Base-by-base conservation (phyloP, 2,888 invertebrate species). In the Steromphala cineraria region DNA sequence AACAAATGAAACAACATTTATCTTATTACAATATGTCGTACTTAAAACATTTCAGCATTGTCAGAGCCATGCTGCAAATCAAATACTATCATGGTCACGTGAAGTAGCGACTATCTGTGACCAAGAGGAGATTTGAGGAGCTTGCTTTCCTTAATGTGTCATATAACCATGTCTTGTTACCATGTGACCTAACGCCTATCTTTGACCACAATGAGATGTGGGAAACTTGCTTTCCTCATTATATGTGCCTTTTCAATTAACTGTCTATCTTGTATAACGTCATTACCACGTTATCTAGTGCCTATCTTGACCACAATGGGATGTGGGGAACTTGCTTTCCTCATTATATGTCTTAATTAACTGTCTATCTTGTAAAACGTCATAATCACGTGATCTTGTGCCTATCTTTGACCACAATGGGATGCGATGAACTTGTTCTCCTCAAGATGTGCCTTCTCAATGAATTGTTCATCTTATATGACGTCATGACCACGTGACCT, bases 321-420 rank as follows among this genome's bases (percentile, higher is more conserved):
- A 7, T 78, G 79, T 5, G 79, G 77, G 0, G 36, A 17, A 7
- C 82, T 78, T 62, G 85, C 81, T 46, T 82, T 82, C 75, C 67
- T 82, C 52, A 77, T 81, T 79, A 83, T 81, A 56, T 87, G 84
- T 1, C 80, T 67, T 15, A 81, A 76, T 17, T 87, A 80, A n/a
- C 83, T 36, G 36, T 36, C 36, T 36, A 7, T 4, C 2, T 2
- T 36, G 36, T 56, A 56, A 19, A 19, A 56, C 56, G 56, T 56
- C 56, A 56, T 56, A 7, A 19, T 7, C 56, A 56, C 19, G 2
- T 56, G 56, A 56, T 56, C 36, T 46, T 79, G 31, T 56, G 75
- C n/a, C 75, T 79, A 17, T 79, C 79, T 46, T 71, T 82, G 8
- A 85, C 80, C 85, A 84, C 85, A 13, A 85, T 56, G 0, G 81